Evolutionary conservation across 2,888 invertebrate species (phyloP), one percentile per base, ranked within the genome.

Genomic region (Lasius platythorax): DNA sequence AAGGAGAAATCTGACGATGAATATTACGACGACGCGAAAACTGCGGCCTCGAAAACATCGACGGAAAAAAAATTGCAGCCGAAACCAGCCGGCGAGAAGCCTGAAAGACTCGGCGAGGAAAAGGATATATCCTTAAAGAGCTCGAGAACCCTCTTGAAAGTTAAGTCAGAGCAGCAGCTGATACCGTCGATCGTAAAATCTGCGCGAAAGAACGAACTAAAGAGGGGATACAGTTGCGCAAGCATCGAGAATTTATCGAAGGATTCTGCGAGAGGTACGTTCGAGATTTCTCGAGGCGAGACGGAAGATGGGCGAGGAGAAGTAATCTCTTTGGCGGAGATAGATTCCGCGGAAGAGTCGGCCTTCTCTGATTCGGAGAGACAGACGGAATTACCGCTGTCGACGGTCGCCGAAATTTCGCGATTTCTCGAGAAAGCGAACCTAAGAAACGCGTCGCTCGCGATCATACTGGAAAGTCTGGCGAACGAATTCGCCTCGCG

Each of bases 401-500:
- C 87, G 6, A 53, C 81, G 0, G 30, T 83, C n/a, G 18, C 66
- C 11, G 91, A 93, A 82, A 74, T 93, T 0, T 15, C 88, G 3
- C 82, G 88, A 70, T 81, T 91, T 64, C 83, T 90, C 3, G 68
- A 70, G 37, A 76, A 63, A 5, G 83, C 86, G 43, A 73, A 88
- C 6, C 76, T 84, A 0, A 68, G 84, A 3, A 74, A 84, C 30
- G 76, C 68, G 28, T 86, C 88, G 8, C n/a, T 88, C 12, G 64
- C 81, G 2, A 85, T 75, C 3, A 88, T 91, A 61, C 46, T 94
- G 18, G 79, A 88, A 0, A 67, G 75, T n/a, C 82, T 95, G 28
- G 87, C 87, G 50, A 81, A 87, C 37, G 91, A 92, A 78, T 94
- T 93, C 85, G 83, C 88, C 33, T 86, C 87, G 84, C 72, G 75